Conservation (phyloP, 2,113 vertebrate genomes). For the Formicarius rufipectus region DNA sequence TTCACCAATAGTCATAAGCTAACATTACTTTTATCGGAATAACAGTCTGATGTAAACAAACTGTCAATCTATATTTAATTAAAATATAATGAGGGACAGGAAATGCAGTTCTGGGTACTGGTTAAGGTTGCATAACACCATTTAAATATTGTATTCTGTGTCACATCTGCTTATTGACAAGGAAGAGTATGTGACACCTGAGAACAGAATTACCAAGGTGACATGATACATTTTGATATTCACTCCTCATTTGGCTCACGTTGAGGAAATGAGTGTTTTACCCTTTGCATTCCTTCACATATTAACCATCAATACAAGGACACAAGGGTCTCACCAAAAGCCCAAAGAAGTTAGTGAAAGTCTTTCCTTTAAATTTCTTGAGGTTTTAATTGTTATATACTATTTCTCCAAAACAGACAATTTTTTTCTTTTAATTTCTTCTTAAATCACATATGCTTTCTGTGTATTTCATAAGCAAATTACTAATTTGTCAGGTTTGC, state of each 20-base stretch:
- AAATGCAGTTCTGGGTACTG: neutral
- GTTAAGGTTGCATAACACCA: neutral
- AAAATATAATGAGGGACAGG: slow-evolving; percentile 20
- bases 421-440: neutral
- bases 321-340: neutral
- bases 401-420: neutral
- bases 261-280: neutral
- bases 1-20: neutral
- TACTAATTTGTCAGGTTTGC: neutral
- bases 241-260: neutral
- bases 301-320: neutral
- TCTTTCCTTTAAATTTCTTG: neutral
- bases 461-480: neutral
- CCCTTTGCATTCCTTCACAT: neutral
- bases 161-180: neutral
- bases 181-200: neutral
- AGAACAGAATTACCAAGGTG: neutral
- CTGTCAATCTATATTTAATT: slow-evolving; percentile 23
- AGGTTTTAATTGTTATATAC: neutral
- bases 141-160: neutral
- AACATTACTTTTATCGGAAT: neutral
- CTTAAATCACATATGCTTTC: neutral
- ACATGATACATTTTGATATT: neutral
- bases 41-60: slow-evolving; percentile 19
- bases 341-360: neutral